Evolutionary conservation across 2,888 invertebrate species (phyloP), one percentile per base, ranked within the genome.

Genomic region (Margaritifera margaritifera): DNA sequence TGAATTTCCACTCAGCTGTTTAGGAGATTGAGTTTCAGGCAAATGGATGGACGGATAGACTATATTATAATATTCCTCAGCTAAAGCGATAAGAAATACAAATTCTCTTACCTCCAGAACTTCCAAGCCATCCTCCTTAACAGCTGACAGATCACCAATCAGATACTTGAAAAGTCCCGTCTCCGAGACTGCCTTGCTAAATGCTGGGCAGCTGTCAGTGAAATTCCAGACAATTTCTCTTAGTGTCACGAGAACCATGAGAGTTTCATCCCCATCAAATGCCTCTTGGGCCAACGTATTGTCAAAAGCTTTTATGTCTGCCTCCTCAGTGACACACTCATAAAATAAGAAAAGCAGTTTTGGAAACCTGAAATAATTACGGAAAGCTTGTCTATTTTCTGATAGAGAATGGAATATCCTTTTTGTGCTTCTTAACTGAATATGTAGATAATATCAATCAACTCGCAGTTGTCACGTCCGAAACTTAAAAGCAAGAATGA

Each of bases 211-310:
- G 15, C 75, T 67, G 57, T 82, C 82, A 0, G 79, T 75, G 55
- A 75, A 80, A 62, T 82, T 82, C 80, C 80, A 82, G 8, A 80
- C 59, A 15, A 80, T 72, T 60, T 78, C 75, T 25, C 80, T 64
- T 6, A 79, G 66, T 42, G 66, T 70, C 8, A 72, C 50, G 15
- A 74, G 11, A 42, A 42, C 42, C 11, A 42, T 42, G 11, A 42
- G 15, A 42, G 15, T 42, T 42, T 42, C 42, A 15, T 64, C 24
- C 52, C 53, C 54, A n/a, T 22, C 53, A 25, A 67, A 58, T 0
- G 66, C 66, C 55, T 74, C 74, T 15, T 70, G 61, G 24, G 74
- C 62, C 27, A 74, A 69, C 6, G 65, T 60, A 24, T 68, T 66
- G 20, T 66, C 72, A 3, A 77, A 62, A 5, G 67, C 74, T 19